Percentiles rank a stretch among this genome's conserved stretches.
These are phyloP conservation scores for Liolophura sinensis DNA, from an alignment of 1,140 invertebrate genomes.

Conservation along the genomic window DNA sequence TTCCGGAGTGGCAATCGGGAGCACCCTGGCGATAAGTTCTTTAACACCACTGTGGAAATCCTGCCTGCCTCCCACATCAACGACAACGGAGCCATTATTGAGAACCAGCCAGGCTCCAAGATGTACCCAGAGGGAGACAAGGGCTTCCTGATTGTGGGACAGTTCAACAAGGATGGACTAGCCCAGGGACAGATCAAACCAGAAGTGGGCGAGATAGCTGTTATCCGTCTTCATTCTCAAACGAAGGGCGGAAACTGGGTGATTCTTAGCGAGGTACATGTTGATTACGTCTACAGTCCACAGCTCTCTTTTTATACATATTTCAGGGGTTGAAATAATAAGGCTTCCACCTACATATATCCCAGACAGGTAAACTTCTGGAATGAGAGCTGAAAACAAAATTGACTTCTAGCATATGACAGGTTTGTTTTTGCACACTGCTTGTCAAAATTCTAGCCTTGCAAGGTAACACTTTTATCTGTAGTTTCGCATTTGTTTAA, in stretches of 20 bases:
- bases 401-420: no score
- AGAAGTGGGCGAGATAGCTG: slow-evolving; percentile 23
- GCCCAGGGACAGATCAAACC: slow-evolving; percentile 26
- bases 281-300: slow-evolving; percentile 11
- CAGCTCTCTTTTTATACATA: no score
- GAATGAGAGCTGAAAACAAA: no score
- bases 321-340: no score
- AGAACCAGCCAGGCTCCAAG: no score
- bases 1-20: slow-evolving; percentile 91
- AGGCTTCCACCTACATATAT: no score
- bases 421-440: no score
- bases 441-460: no score
- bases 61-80: slow-evolving; percentile 60
- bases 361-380: no score
- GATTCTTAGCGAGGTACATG: slow-evolving; percentile 52
- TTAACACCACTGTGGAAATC: slow-evolving; percentile 87
- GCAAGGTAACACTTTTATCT: no score
- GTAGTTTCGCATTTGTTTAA: no score
- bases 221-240: slow-evolving; percentile 31
- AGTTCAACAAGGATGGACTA: slow-evolving; percentile 37
- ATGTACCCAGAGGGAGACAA: slow-evolving; percentile 12
- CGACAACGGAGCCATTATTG: slow-evolving; percentile 1
- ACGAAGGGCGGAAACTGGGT: slow-evolving; percentile 41
- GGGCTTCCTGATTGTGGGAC: slow-evolving; percentile 26
- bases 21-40: slow-evolving; percentile 87